These are phyloP conservation scores for Actinia tenebrosa DNA, from an alignment of 64 coral and sea anemone species.

Conservation along the genomic window DNA sequence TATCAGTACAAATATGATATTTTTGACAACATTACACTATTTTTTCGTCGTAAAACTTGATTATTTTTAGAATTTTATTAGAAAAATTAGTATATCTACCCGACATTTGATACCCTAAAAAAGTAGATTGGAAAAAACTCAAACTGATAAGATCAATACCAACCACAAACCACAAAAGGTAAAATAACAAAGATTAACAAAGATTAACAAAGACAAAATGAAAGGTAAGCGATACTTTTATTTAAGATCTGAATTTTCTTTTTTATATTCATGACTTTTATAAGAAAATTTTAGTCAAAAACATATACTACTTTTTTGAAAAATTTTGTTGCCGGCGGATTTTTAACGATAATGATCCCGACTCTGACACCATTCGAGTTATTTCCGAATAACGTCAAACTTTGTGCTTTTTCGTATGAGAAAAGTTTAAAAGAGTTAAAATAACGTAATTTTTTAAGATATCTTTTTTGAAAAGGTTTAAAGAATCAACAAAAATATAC, in stretches of 20 bases:
- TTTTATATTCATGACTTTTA: background rate
- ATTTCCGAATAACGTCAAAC: background rate
- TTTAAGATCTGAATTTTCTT: background rate
- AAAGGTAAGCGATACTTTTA: background rate
- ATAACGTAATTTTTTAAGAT: background rate
- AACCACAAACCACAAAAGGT: background rate
- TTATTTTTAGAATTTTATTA: slow-evolving; percentile 1
- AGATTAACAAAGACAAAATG: background rate
- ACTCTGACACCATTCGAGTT: background rate
- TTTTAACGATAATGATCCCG: background rate
- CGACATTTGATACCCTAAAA: background rate
- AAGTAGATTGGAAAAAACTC: no score
- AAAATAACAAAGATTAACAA: background rate
- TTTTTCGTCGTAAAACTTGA: no score
- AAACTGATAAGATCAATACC: background rate
- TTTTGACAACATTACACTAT: no score
- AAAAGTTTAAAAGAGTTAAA: background rate
- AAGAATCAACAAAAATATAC: no score
- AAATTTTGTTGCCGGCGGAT: no score
- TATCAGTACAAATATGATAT: no score
- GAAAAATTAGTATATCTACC: background rate
- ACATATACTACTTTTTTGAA: no score
- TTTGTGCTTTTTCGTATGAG: background rate
- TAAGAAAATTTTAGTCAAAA: no score
- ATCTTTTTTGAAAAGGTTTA: no score